These are phyloP conservation scores for Atlantisia rogersi DNA, from an alignment of 2,113 vertebrate species.

Conservation along the genomic window DNA sequence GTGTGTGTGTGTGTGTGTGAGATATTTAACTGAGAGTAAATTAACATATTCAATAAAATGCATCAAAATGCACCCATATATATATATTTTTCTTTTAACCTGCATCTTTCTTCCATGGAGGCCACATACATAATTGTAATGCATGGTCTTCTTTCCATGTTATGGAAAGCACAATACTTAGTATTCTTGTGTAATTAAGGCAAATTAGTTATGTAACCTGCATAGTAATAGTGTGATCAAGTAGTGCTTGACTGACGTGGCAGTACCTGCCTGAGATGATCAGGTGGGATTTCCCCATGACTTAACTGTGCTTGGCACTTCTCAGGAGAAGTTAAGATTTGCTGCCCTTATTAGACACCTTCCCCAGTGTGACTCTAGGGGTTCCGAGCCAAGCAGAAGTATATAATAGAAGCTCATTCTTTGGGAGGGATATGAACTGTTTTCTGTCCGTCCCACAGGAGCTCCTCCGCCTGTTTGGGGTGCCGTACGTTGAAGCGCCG, in stretches of 20 bases:
- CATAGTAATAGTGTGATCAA: background rate
- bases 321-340: background rate
- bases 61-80: background rate
- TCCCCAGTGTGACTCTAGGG: background rate
- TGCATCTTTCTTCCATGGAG: background rate
- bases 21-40: background rate
- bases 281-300: background rate
- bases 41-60: background rate
- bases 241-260: background rate
- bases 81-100: background rate
- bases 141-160: background rate
- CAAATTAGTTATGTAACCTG: background rate
- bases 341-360: background rate
- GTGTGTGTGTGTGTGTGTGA: rapidly evolving
- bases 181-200: background rate
- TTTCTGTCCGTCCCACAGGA: slow-evolving; percentile 75
- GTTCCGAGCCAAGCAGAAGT: background rate
- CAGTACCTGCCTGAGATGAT: background rate
- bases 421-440: background rate
- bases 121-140: background rate
- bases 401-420: background rate
- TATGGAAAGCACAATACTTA: background rate
- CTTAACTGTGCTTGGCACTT: background rate
- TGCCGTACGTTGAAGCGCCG: slow-evolving; percentile 92
- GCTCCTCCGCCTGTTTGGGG: slow-evolving; percentile 90